phyloP scores from a whole-genome alignment of 1,140 invertebrate genomes.

The Carposina sasakii region DNA sequence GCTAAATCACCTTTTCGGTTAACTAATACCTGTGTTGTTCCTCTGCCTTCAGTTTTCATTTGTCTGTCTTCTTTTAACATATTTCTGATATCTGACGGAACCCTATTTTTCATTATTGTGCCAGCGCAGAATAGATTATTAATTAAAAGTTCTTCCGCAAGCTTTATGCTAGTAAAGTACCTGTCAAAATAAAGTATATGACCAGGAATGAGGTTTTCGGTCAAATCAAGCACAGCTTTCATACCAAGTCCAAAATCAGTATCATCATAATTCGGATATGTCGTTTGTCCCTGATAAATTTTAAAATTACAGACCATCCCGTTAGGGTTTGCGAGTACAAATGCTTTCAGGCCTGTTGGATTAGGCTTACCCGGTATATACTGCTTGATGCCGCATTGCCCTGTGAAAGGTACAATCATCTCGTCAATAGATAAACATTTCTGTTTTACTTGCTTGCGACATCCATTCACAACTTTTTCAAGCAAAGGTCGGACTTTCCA shows the following conservation, averaged over 20 bases:
- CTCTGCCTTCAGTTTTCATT: not conserved
- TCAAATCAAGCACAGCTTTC: not conserved
- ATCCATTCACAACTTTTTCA: not conserved
- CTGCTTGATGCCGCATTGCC: not conserved
- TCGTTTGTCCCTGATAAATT: slow-evolving; percentile 3
- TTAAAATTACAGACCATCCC: not conserved
- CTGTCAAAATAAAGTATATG: slow-evolving; percentile 6
- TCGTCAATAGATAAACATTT: slow-evolving; percentile 1
- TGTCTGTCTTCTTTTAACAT: not conserved
- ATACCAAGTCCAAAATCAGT: not conserved
- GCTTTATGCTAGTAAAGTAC: not conserved
- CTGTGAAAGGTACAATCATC: slow-evolving; percentile 3
- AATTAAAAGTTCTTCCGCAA: not conserved
- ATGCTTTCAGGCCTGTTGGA: slow-evolving; percentile 1
- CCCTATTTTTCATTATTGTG: slow-evolving; percentile 1
- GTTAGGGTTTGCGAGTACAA: slow-evolving; percentile 3
- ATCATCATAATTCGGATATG: not conserved
- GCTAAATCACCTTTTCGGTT: not conserved
- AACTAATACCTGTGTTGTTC: not conserved
- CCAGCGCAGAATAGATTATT: not conserved
- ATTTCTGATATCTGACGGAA: not conserved
- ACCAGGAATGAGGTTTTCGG: not conserved
- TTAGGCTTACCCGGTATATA: slow-evolving; percentile 1
- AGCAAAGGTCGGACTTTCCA: slow-evolving; percentile 6
- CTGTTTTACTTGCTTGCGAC: not conserved